Base-by-base conservation (phyloP, 2,888 invertebrate species). In the Mechanitis messenoides region DNA sequence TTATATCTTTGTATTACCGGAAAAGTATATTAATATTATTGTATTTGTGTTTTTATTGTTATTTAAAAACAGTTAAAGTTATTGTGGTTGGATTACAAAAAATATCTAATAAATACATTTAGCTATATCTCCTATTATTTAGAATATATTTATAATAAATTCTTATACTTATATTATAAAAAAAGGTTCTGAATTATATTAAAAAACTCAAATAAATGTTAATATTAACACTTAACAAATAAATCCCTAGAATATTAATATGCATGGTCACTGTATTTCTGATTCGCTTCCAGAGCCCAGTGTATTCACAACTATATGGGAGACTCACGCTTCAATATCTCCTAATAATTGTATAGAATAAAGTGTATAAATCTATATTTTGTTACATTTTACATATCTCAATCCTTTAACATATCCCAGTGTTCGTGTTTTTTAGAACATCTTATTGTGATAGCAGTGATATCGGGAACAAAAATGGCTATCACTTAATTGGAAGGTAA, bases 231-330 rank as follows among this genome's bases (percentile, higher is more conserved):
- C 50, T 31, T 4, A 50, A 31, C 31, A 31, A 28, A 50, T 9
- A 31, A 6, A 31, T 31, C 50, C 50, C 31, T 50, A 7, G 5
- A 31, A 50, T 31, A 31, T 28, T 28, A 7, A 31, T 2, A 5
- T 3, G 9, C 6, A 53, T 68, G 57, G 63, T 55, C 60, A 61
- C 65, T 50, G 3, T 33, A 50, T 33, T 33, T 53, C 45, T 59
- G 58, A 45, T 59, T 61, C 61, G 56, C 58, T 50, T 60, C 45
- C 62, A 57, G 46, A 56, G 50, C 57, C 60, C 68, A 68, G 68
- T 68, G 63, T 65, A 59, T 67, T 61, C 62, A 60, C 62, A 56
- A 59, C 60, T 60, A 60, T 59, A 53, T 33, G 12, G 53, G 56
- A 54, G 59, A 31, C 45, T 63, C 59, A 56, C 59, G 64, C 47